Evolutionary conservation across 2,888 invertebrate genomes (phyloP), one percentile per base, ranked within the genome.

Genomic region (Opisthograptis luteolata): DNA sequence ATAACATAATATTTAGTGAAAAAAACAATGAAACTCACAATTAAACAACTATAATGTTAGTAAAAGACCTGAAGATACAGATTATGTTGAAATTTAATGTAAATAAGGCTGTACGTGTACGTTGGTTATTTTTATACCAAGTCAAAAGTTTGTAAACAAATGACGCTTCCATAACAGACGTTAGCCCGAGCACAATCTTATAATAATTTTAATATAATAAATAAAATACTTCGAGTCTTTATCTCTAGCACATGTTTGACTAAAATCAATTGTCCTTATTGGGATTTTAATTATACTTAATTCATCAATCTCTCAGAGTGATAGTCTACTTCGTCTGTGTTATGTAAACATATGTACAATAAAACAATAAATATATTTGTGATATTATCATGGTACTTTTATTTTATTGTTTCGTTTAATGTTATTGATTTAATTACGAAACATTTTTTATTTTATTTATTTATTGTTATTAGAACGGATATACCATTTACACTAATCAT

Each of bases 351-450:
- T 83, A 75, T 87, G 87, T 87, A 87, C 84, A 84, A 85, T 84
- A 76, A 80, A 76, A 86, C 79, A 86, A 85, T 86, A 87, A 86
- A 87, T 84, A 85, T 87, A 86, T 86, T 87, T 87, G 87, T 87
- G 84, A 86, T 84, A 85, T 79, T 75, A 76, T 57, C 63, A 43
- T 19, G 20, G 25, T 19, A 50, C 42, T 53, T 55, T 63, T 62
- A 62, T 55, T 60, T 70, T 68, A 31, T 35, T 44, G 36, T 17
- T 35, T 9, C 27, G n/a, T 22, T 13, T 3, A 9, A 3, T 19
- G 3, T 15, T 9, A 3, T 12, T 3, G 10, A 1, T 43, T 1
- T 22, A 15, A 10, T 1, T 10, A 17, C 4, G 6, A 8, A 36
- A n/a, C 3, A 10, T n/a, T n/a, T n/a, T n/a, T n/a, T n/a, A n/a